These are phyloP conservation scores for Drosophila affinis DNA, from an alignment of 2,888 invertebrate species.

Conservation along the genomic window DNA sequence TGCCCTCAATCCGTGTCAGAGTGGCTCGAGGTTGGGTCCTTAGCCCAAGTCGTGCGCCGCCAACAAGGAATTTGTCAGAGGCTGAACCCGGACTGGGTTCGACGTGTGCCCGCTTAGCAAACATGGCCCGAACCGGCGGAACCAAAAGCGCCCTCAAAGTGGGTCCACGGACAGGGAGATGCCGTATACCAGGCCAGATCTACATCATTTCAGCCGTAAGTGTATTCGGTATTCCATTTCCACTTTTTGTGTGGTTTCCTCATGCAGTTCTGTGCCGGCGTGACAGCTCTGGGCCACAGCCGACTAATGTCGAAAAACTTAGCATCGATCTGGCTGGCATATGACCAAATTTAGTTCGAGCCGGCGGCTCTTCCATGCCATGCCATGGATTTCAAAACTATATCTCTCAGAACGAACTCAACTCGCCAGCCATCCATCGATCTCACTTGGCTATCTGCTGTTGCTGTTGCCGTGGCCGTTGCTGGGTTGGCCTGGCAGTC, in stretches of 20 bases:
- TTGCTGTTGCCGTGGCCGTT: background rate
- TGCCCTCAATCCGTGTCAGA: constrained; percentile 72
- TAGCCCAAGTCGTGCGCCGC: constrained; percentile 71
- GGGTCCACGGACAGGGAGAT: constrained; percentile 18
- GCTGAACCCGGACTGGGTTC: constrained; percentile 58
- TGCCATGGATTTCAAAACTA: constrained; percentile 64
- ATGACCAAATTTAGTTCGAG: constrained; percentile 51
- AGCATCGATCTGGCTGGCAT: constrained; percentile 45
- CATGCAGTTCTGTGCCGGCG: constrained; percentile 59
- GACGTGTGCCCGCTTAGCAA: constrained; percentile 78
- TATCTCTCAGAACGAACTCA: constrained; percentile 65
- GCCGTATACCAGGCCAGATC: background rate
- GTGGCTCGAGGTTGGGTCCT: constrained; percentile 52
- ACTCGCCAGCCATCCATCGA: constrained; percentile 47
- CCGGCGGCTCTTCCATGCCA: constrained; percentile 58
- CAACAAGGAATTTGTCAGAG: constrained; percentile 79
- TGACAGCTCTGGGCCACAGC: constrained; percentile 79
- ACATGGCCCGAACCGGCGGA: constrained; percentile 53
- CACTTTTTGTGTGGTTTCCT: constrained; percentile 26
- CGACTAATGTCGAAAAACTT: constrained; percentile 75
- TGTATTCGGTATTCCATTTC: background rate
- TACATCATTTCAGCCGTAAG: background rate
- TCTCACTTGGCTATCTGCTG: constrained; percentile 22
- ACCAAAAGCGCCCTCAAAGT: constrained; percentile 44
- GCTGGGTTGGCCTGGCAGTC: constrained; percentile 54